phyloP scores from a whole-genome alignment of 2,888 invertebrate genomes.

The Cerastis leucographa region DNA sequence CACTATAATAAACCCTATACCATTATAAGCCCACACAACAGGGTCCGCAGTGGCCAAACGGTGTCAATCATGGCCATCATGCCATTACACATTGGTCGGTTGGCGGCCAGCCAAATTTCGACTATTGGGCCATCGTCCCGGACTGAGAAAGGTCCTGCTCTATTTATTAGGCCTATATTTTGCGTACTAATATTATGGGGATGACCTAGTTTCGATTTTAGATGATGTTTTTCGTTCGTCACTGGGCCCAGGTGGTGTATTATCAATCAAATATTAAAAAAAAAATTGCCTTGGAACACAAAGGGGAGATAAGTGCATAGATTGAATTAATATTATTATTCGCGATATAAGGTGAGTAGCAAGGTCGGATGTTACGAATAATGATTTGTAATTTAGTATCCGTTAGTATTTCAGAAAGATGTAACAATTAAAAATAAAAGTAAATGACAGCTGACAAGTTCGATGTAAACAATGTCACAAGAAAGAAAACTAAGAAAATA shows the following conservation, averaged over 20 bases:
- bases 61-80: slow-evolving; percentile 66
- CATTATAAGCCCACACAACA: slow-evolving; percentile 39
- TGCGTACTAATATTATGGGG: slow-evolving; percentile 36
- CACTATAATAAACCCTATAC: slow-evolving; percentile 7
- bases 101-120: slow-evolving; percentile 60
- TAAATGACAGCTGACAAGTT: too few relatives aligned
- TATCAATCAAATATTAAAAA: too few relatives aligned
- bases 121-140: slow-evolving; percentile 43
- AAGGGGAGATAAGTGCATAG: too few relatives aligned
- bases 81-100: slow-evolving; percentile 60
- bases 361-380: too few relatives aligned
- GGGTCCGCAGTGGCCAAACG: slow-evolving; percentile 47
- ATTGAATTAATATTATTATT: too few relatives aligned
- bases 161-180: slow-evolving; percentile 56
- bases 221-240: not conserved
- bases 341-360: too few relatives aligned
- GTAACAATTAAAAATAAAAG: too few relatives aligned
- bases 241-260: not conserved
- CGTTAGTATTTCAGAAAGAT: too few relatives aligned
- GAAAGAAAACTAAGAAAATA: too few relatives aligned
- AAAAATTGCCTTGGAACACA: too few relatives aligned
- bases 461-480: too few relatives aligned
- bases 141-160: slow-evolving; percentile 43
- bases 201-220: slow-evolving; percentile 36
- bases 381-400: too few relatives aligned